phyloP scores from a whole-genome alignment of 1,140 invertebrate genomes.

The Akabosia matsudoensis region DNA sequence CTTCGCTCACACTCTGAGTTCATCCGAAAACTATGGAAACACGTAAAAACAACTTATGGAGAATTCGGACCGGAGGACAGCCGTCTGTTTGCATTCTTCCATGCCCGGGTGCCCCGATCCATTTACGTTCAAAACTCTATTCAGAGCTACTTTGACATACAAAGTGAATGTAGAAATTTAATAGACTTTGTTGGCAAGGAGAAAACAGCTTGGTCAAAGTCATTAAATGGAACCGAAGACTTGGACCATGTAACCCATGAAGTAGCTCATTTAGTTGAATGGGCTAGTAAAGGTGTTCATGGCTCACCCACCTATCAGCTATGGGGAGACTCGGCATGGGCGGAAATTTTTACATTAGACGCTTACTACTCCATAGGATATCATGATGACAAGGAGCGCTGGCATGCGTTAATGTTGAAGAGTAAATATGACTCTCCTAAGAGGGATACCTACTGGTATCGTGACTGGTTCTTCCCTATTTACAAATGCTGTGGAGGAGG shows the following conservation, averaged over 20 bases:
- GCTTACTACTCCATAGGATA: constrained; percentile 35
- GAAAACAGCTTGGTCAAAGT: not conserved
- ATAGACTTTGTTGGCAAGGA: not conserved
- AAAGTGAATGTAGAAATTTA: not conserved
- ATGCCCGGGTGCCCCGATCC: not conserved
- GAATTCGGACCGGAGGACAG: constrained; percentile 30
- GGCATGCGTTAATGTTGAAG: constrained; percentile 30
- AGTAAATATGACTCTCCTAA: constrained; percentile 36
- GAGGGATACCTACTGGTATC: constrained; percentile 33
- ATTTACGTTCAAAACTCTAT: not conserved
- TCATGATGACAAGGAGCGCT: constrained; percentile 23
- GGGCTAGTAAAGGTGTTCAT: constrained; percentile 24
- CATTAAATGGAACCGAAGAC: not conserved
- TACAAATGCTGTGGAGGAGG: constrained; percentile 1
- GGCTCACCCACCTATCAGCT: constrained; percentile 39
- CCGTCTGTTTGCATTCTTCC: constrained; percentile 2
- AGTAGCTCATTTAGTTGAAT: constrained; percentile 44
- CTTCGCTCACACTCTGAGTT: constrained; percentile 32
- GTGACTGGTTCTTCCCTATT: constrained; percentile 9
- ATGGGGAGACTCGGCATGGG: constrained; percentile 45
- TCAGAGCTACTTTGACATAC: constrained; percentile 1
- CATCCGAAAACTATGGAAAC: constrained; percentile 28
- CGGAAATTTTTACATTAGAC: constrained; percentile 46
- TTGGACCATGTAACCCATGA: constrained; percentile 41
- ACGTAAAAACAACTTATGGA: constrained; percentile 38